Conservation (phyloP, 1,140 invertebrate species). For the Eulimnadia texana region DNA sequence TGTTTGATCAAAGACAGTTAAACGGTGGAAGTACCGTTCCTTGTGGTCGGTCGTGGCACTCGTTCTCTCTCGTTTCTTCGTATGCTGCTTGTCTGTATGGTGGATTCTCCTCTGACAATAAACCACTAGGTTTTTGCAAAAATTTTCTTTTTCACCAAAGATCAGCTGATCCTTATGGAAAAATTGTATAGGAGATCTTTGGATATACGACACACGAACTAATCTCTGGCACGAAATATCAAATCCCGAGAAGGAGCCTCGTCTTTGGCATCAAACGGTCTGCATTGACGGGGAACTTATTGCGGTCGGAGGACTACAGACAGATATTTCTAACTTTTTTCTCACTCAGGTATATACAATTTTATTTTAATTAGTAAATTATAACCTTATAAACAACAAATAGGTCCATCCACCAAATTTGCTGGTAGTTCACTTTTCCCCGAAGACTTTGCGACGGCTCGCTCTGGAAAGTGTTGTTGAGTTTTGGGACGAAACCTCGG, state of each 20-base stretch:
- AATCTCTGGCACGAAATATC: not conserved
- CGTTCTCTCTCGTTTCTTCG: constrained; percentile 26
- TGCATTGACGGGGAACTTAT: not conserved
- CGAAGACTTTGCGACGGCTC: not conserved
- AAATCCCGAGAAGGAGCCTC: not conserved
- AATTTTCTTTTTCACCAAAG: not conserved
- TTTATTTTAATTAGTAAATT: not conserved
- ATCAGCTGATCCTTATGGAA: not conserved
- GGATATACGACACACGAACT: not conserved
- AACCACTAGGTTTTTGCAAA: not conserved
- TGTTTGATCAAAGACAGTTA: constrained; percentile 12
- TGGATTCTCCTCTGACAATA: constrained; percentile 24
- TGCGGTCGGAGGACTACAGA: not conserved
- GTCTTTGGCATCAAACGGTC: constrained; percentile 5
- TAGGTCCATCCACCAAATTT: not conserved
- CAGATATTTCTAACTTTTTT: not conserved
- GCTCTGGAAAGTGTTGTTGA: not conserved
- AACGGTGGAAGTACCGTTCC: constrained; percentile 21
- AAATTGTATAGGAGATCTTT: not conserved
- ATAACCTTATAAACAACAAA: not conserved
- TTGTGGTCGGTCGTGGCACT: constrained; percentile 33
- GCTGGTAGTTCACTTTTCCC: not conserved
- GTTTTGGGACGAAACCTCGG: not conserved
- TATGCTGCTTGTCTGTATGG: constrained; percentile 30
- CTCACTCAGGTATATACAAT: not conserved